Percentiles rank a stretch among this genome's conserved stretches.
These are phyloP conservation scores for Abrostola tripartita DNA, from an alignment of 2,888 invertebrate species.

Conservation along the genomic window DNA sequence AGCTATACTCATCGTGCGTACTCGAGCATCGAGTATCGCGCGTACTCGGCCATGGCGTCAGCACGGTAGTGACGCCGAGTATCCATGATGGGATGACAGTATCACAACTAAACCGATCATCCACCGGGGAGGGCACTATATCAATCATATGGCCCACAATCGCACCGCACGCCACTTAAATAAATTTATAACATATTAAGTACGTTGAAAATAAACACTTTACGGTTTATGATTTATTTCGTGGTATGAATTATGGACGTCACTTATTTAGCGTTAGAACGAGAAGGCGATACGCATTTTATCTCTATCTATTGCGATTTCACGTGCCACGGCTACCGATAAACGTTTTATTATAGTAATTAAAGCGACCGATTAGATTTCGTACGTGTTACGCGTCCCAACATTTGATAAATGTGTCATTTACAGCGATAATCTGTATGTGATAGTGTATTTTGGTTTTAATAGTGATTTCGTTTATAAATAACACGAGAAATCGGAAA, in stretches of 20 bases:
- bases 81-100: constrained; percentile 72
- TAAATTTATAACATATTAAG: constrained; percentile 88
- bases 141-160: constrained; percentile 84
- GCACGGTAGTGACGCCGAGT: constrained; percentile 60
- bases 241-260: constrained; percentile 85
- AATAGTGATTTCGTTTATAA: constrained; percentile 64
- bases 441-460: constrained; percentile 71
- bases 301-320: constrained; percentile 80
- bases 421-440: constrained; percentile 72
- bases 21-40: constrained; percentile 64
- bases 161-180: constrained; percentile 86
- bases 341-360: constrained; percentile 86
- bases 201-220: constrained; percentile 88
- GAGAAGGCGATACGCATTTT: constrained; percentile 75
- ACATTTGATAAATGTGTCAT: constrained; percentile 81
- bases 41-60: constrained; percentile 61
- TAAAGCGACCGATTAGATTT: constrained; percentile 81
- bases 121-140: constrained; percentile 80
- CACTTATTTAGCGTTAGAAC: constrained; percentile 78
- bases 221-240: constrained; percentile 87
- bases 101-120: constrained; percentile 78
- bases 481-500: not conserved
- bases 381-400: constrained; percentile 76
- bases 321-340: constrained; percentile 82
- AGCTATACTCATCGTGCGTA: constrained; percentile 71